A percentile compares a stretch with the other conserved stretches of the same genome.
Evolutionary conservation across 2,797 vertebrate genomes (phyloP).

Genomic region (Gallirallus australis): DNA sequence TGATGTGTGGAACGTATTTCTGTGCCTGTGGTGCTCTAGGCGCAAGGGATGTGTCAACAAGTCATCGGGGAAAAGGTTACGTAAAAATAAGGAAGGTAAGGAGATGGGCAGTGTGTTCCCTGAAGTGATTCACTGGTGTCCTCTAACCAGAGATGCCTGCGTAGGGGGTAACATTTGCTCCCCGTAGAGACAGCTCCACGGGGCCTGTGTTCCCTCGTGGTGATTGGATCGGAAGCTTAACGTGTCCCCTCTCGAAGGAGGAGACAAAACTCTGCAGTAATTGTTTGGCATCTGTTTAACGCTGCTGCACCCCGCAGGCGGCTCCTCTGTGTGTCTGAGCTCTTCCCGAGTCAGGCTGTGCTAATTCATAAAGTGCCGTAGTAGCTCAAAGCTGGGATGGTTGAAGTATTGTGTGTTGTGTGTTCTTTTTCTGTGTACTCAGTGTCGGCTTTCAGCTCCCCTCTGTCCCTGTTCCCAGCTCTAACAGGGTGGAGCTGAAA

Average conservation of each 20-base stretch:
- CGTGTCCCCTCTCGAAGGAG: neutral
- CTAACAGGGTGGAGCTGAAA: neutral
- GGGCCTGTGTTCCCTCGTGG: neutral
- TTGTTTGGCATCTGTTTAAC: neutral
- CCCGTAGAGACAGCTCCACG: neutral
- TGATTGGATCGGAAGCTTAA: neutral
- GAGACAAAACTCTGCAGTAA: neutral
- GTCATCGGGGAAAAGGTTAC: neutral
- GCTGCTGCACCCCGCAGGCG: neutral
- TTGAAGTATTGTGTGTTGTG: neutral
- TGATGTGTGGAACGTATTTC: neutral
- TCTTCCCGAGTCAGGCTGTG: neutral
- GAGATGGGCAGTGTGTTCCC: neutral
- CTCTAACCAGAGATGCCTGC: neutral
- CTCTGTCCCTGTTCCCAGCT: neutral
- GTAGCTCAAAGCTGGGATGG: neutral
- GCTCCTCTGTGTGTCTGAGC: neutral
- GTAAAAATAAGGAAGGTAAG: rapidly evolving
- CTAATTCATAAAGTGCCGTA: neutral
- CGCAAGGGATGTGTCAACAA: neutral
- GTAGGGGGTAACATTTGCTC: neutral
- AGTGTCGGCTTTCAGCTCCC: neutral
- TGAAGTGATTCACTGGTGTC: neutral
- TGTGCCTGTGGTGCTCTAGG: neutral
- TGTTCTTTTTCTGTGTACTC: neutral